phyloP scores from a whole-genome alignment of 2,888 invertebrate species.

The Galeruca laticollis region DNA sequence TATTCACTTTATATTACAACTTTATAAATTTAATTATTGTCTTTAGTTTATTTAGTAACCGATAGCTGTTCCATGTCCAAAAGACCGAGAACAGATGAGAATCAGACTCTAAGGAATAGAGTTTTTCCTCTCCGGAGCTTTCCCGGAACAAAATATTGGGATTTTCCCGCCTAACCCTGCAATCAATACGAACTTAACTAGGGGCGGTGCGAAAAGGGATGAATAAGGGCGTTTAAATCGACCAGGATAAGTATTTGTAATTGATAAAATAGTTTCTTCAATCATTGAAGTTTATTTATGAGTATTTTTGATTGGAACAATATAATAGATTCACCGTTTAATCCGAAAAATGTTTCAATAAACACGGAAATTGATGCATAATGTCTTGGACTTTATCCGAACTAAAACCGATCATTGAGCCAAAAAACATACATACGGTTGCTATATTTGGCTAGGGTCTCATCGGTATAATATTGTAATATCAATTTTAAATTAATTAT shows the following conservation, averaged over 20 bases:
- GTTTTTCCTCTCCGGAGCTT: conserved; percentile 54
- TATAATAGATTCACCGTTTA: too few relatives aligned
- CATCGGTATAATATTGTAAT: too few relatives aligned
- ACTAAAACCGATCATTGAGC: too few relatives aligned
- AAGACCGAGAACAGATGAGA: conserved; percentile 43
- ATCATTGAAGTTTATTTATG: too few relatives aligned
- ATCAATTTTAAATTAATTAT: too few relatives aligned
- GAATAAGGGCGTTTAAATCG: background rate
- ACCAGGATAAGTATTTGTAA: background rate
- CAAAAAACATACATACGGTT: too few relatives aligned
- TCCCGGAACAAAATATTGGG: conserved; percentile 60
- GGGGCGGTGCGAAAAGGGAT: conserved; percentile 33
- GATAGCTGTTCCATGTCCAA: conserved; percentile 26
- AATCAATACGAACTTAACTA: conserved; percentile 60
- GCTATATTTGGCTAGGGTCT: too few relatives aligned
- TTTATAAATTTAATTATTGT: conserved; percentile 9
- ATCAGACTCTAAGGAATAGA: conserved; percentile 36
- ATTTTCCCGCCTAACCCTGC: conserved; percentile 56
- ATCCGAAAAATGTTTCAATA: too few relatives aligned
- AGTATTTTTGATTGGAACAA: too few relatives aligned
- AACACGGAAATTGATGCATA: too few relatives aligned
- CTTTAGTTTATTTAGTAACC: conserved; percentile 11
- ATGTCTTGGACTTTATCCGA: too few relatives aligned
- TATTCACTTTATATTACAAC: conserved; percentile 8
- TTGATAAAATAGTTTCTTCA: too few relatives aligned